These are phyloP conservation scores for Theonella swinhoei DNA, from an alignment of 37 sponge, comb jelly and placozoan species.

Conservation along the genomic window DNA sequence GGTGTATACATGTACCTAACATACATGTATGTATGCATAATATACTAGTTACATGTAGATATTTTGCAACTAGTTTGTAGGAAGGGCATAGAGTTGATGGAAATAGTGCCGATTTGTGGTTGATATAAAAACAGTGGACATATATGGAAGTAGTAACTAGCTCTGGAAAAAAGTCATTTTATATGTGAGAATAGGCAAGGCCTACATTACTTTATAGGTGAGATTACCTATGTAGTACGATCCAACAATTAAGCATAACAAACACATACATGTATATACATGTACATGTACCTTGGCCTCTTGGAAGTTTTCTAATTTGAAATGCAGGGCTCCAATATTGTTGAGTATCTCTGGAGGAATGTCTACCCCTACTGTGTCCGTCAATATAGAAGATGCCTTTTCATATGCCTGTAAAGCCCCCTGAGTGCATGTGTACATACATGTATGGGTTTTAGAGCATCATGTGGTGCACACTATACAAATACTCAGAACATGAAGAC, in stretches of 20 bases:
- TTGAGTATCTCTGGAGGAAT: constrained; percentile 96
- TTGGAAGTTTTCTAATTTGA: constrained; percentile 67
- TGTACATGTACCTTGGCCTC: constrained; percentile 41
- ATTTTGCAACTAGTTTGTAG: no score
- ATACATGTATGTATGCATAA: no score
- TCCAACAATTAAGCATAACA: background rate
- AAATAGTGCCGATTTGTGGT: no score
- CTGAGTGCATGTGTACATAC: constrained; percentile 12
- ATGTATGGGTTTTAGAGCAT: background rate
- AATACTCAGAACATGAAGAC: background rate
- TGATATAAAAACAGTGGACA: no score
- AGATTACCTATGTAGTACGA: no score
- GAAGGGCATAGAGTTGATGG: no score
- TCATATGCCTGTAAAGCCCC: constrained; percentile 86
- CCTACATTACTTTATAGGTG: no score
- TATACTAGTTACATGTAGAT: no score
- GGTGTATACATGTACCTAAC: no score
- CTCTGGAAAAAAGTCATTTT: no score
- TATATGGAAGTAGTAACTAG: no score
- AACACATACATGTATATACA: background rate
- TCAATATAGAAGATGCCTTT: constrained; percentile 81
- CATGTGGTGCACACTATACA: background rate
- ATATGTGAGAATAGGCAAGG: no score
- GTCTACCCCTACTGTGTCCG: constrained; percentile 77
- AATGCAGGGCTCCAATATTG: constrained; percentile 88